Evolutionary conservation across 64 coral and sea anemone genomes (phyloP).

Genomic region (Exaiptasia diaphana): DNA sequence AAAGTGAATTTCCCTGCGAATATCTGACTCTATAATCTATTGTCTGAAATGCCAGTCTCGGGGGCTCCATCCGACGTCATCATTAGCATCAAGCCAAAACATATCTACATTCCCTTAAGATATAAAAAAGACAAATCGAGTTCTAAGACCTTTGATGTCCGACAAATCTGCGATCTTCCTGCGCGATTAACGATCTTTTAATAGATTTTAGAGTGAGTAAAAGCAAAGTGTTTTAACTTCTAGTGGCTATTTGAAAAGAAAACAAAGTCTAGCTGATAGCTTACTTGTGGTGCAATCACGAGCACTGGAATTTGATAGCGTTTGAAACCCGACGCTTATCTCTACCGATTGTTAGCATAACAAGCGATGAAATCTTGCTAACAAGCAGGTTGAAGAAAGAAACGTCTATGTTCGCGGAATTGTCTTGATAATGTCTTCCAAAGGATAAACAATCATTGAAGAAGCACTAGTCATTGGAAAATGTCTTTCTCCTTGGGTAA

Average conservation of each 20-base stretch:
- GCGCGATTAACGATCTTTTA: no score
- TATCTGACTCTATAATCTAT: no score
- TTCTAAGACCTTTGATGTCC: no score
- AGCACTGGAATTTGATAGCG: not conserved
- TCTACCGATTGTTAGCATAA: conserved; percentile 4
- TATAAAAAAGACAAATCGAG: no score
- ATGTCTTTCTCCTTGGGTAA: not conserved
- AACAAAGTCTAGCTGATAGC: conserved; percentile 1
- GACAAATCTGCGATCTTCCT: no score
- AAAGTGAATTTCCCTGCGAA: no score
- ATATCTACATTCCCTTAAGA: no score
- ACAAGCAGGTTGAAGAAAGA: conserved; percentile 15
- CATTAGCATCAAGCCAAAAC: no score
- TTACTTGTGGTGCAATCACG: not conserved
- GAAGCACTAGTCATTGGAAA: not conserved
- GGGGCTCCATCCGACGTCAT: not conserved
- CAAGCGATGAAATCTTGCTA: conserved; percentile 23
- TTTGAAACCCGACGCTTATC: conserved; percentile 32
- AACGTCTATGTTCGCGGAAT: not conserved
- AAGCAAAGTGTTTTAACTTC: not conserved
- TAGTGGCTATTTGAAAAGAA: not conserved
- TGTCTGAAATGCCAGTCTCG: not conserved
- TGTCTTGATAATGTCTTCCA: not conserved
- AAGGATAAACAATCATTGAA: not conserved
- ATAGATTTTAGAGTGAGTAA: no score